Percentiles rank a stretch among this genome's conserved stretches.
Conservation (phyloP, 2,797 vertebrate species). For the Ibycter americanus region DNA sequence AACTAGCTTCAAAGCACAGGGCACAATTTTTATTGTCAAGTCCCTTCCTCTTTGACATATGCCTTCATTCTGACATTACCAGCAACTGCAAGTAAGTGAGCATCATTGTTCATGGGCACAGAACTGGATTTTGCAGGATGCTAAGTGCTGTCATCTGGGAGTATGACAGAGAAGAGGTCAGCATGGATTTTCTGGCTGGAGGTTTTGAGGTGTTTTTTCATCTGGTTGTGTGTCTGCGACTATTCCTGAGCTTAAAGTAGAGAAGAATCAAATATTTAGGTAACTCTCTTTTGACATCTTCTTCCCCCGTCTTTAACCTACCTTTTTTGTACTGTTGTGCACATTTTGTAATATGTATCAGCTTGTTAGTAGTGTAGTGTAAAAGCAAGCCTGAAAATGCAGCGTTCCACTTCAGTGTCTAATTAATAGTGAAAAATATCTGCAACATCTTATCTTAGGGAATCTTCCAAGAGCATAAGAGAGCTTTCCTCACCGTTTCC, state of each 20-base stretch:
- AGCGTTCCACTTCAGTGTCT: neutral
- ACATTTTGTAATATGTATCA: too few species aligned
- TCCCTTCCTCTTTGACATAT: too few species aligned
- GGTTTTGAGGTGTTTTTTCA: neutral
- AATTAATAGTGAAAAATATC: neutral
- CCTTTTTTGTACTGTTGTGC: neutral
- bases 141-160: neutral
- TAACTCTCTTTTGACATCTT: neutral
- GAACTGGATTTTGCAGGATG: neutral
- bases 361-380: neutral
- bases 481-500: neutral
- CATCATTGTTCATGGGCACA: neutral
- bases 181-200: neutral
- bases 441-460: neutral
- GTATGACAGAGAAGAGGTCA: too few species aligned
- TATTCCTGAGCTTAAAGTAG: neutral
- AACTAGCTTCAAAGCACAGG: neutral
- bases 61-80: neutral
- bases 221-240: neutral
- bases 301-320: neutral
- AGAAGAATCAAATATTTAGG: neutral
- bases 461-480: neutral
- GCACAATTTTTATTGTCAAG: neutral
- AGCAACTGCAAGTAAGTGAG: too few species aligned
- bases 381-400: neutral